These are phyloP conservation scores for Masticophis lateralis DNA, from an alignment of 2,797 vertebrate species.

Conservation along the genomic window DNA sequence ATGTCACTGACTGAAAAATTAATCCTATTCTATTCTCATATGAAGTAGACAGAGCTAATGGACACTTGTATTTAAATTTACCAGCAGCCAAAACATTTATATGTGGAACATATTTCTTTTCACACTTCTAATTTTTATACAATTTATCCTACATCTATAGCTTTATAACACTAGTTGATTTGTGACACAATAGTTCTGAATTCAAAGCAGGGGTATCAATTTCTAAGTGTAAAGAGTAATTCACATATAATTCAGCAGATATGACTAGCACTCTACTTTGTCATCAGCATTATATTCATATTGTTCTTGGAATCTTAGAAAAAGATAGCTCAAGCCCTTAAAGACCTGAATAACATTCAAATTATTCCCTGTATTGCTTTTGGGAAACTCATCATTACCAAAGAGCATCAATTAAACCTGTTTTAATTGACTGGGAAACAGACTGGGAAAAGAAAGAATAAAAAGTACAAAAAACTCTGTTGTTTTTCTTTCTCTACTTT, in stretches of 20 bases:
- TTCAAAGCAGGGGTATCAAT: not conserved
- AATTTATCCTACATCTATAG: not conserved
- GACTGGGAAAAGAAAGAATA: not conserved
- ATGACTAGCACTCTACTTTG: not conserved
- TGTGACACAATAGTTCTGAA: not conserved
- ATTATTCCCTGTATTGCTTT: not conserved
- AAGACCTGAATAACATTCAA: not conserved
- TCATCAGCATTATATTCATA: not conserved
- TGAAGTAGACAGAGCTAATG: not conserved
- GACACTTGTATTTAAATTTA: not conserved
- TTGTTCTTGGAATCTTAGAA: not conserved
- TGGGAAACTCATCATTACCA: not conserved
- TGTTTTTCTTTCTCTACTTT: not conserved
- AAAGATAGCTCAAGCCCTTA: not conserved
- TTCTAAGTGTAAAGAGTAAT: not conserved
- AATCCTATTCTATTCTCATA: not conserved
- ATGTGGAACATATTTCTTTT: not conserved
- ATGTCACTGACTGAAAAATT: not conserved
- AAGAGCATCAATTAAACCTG: not conserved
- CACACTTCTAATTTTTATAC: not conserved
- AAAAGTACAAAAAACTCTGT: not conserved
- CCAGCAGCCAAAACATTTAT: not conserved
- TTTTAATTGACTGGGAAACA: not conserved
- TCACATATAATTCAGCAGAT: not conserved
- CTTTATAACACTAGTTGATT: not conserved